Conservation (phyloP, 2,113 vertebrate genomes). For the Microcebus lehilahytsara region DNA sequence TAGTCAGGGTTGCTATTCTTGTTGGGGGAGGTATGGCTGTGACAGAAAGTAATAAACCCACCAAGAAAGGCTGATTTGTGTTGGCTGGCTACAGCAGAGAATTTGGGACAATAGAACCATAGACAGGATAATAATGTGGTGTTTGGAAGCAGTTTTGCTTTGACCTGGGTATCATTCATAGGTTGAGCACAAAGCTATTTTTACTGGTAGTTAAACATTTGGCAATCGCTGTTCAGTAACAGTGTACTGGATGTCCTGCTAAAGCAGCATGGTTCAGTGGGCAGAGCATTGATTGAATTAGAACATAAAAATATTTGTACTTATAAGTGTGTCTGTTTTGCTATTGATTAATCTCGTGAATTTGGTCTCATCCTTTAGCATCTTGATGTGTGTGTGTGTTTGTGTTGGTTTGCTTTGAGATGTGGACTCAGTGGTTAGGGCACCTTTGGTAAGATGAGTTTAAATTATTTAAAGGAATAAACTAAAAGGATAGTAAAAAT, state of each 20-base stretch:
- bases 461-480: neutral
- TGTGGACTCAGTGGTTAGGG: neutral
- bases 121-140: neutral
- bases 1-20: slow-evolving; percentile 63
- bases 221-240: slow-evolving; percentile 49
- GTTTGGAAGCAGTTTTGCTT: slow-evolving; percentile 20
- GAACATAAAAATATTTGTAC: slow-evolving; percentile 42
- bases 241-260: slow-evolving; percentile 43
- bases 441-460: neutral
- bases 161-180: slow-evolving; percentile 50
- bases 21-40: neutral
- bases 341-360: slow-evolving; percentile 3
- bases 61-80: slow-evolving; percentile 47
- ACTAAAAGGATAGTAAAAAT: neutral
- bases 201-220: slow-evolving; percentile 59
- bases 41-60: slow-evolving; percentile 43
- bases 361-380: neutral
- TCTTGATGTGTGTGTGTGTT: neutral
- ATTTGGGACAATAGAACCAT: slow-evolving; percentile 46
- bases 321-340: slow-evolving; percentile 20
- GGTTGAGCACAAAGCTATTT: slow-evolving; percentile 59
- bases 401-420: neutral
- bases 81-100: neutral
- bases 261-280: slow-evolving; percentile 2
- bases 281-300: slow-evolving; percentile 31